Evolutionary conservation across 1,140 invertebrate genomes (phyloP), one percentile per base, ranked within the genome.

Genomic region (Pissodes strobi): DNA sequence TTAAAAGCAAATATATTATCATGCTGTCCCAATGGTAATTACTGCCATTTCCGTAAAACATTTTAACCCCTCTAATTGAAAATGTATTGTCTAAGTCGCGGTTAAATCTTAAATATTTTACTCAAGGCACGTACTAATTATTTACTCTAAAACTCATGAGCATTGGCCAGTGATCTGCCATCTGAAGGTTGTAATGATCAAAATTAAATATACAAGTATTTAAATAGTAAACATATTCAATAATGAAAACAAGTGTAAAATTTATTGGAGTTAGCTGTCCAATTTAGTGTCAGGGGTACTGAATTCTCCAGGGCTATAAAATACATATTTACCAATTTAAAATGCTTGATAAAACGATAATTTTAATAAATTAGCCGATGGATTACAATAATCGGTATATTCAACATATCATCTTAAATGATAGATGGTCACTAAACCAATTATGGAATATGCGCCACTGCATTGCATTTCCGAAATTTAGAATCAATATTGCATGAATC

Each of bases 311-410:
- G 17, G 18, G 43, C 56, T 30, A 46, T 46, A 59, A 59, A 59
- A 48, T 59, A 48, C 43, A 46, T 27, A n/a, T 27, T 15, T 49
- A 30, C 46, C 21, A 49, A 49, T 46, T 59, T 37, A 46, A 59
- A 59, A 59, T 59, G 56, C 48, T 59, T 48, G 56, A 59, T 59
- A 48, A 59, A 59, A 59, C 43, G 56, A 46, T 59, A 59, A 59
- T 48, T 59, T 59, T 48, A 48, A 59, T 59, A 59, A 59, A 59
- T 59, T 48, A 59, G 23, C 19, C 37, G 17, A 34, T 59, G 21
- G 30, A 59, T 59, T 59, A 48, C 41, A 59, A 59, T 59, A 59
- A 46, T 59, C 56, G 56, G 38, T 57, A 57, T 38, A 57, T 57
- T 57, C 3, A 46, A 22, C 45, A 46, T 46, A 46, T 34, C 48